Conservation (phyloP, 2,113 vertebrate species). For the Crotophaga sulcirostris region DNA sequence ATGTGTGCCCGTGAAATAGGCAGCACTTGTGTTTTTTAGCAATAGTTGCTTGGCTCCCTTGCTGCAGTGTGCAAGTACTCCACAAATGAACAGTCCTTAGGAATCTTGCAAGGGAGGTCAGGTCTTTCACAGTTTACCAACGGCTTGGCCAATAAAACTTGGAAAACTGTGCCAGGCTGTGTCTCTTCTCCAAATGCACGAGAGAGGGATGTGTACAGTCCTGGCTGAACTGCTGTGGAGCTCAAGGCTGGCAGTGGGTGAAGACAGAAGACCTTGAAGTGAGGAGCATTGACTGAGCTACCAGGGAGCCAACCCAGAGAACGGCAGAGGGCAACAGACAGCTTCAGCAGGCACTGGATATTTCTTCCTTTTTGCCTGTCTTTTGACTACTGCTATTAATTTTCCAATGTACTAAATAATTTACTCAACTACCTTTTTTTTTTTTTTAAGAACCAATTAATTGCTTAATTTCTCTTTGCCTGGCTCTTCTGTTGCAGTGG, state of each 20-base stretch:
- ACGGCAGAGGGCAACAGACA: slow-evolving; percentile 25
- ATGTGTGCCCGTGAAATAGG: neutral
- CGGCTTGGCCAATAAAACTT: neutral
- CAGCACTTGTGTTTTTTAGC: neutral
- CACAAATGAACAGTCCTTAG: neutral
- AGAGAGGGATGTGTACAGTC: neutral
- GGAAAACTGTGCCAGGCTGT: neutral
- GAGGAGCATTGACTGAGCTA: neutral
- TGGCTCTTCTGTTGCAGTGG: slow-evolving; percentile 32
- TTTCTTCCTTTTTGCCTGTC: neutral
- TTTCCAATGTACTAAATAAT: slow-evolving; percentile 2
- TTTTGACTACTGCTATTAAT: neutral
- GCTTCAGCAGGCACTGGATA: neutral
- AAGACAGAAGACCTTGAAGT: neutral
- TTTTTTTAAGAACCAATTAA: slow-evolving; percentile 24
- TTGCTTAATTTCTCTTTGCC: slow-evolving; percentile 59
- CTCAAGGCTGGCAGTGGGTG: neutral
- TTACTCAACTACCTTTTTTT: neutral
- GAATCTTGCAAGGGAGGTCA: neutral
- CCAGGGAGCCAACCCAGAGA: neutral
- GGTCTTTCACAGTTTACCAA: neutral
- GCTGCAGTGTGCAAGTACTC: neutral
- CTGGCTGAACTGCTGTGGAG: neutral
- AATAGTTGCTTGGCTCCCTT: neutral
- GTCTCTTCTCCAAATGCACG: neutral